phyloP scores from a whole-genome alignment of 2,113 vertebrate species.

The Petrocephalus microphthalmus region DNA sequence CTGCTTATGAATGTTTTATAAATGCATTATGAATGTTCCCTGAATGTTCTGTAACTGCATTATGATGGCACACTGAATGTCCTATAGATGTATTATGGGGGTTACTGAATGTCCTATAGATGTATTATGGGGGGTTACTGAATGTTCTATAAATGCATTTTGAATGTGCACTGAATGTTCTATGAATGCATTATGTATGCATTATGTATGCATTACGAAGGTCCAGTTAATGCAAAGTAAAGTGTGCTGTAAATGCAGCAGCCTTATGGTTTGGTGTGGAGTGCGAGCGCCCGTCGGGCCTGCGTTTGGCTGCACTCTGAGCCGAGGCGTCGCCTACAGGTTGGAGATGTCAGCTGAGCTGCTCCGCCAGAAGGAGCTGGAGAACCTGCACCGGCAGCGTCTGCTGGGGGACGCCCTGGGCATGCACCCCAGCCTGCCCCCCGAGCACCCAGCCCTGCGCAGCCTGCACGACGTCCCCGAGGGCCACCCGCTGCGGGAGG shows the following conservation, averaged over 20 bases:
- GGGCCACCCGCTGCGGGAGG: slow-evolving; percentile 76
- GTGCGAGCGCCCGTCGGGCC: no score
- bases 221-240: neutral
- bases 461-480: slow-evolving; percentile 78
- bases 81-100: neutral
- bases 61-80: neutral
- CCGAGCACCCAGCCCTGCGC: slow-evolving; percentile 76
- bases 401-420: slow-evolving; percentile 70
- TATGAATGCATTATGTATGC: neutral
- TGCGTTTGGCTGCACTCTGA: no score
- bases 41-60: neutral
- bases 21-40: no score
- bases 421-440: slow-evolving; percentile 68
- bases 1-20: no score
- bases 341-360: slow-evolving; percentile 92
- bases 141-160: no score
- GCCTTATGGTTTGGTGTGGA: no score
- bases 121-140: neutral
- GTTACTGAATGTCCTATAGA: no score
- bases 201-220: neutral
- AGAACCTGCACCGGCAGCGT: slow-evolving; percentile 73
- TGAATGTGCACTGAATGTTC: neutral
- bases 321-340: slow-evolving; percentile 44
- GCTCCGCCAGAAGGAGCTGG: slow-evolving; percentile 87
- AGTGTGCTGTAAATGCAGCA: no score